Evolutionary conservation across 2,888 invertebrate species (phyloP).

Genomic region (Dryococelus australis): DNA sequence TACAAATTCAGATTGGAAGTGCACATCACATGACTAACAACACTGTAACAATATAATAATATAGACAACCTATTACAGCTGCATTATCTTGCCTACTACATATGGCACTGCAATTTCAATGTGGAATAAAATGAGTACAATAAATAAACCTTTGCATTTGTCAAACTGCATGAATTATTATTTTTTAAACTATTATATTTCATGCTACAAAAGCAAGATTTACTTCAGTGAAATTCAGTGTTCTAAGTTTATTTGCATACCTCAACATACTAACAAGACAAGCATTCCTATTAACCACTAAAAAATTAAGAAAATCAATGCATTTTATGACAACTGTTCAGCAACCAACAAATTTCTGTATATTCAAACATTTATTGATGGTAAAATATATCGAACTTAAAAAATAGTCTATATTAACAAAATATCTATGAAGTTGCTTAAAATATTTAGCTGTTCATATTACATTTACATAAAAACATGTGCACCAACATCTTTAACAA

Average conservation of each 20-base stretch:
- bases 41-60: too few species aligned
- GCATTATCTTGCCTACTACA: neutral
- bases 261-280: too few species aligned
- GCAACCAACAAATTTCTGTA: neutral
- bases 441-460: neutral
- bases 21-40: too few species aligned
- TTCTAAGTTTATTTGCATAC: too few species aligned
- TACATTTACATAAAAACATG: neutral
- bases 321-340: neutral
- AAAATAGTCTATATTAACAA: neutral
- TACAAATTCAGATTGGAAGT: too few species aligned
- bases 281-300: too few species aligned
- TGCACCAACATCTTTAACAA: neutral
- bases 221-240: too few species aligned
- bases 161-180: neutral
- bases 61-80: neutral
- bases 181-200: too few species aligned
- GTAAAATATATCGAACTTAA: neutral
- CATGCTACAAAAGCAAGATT: neutral
- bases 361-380: neutral
- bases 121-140: neutral
- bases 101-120: neutral
- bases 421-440: neutral
- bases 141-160: neutral
- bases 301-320: too few species aligned